Base-by-base conservation (phyloP, 2,888 invertebrate species). In the Gonocerus acuteangulatus region DNA sequence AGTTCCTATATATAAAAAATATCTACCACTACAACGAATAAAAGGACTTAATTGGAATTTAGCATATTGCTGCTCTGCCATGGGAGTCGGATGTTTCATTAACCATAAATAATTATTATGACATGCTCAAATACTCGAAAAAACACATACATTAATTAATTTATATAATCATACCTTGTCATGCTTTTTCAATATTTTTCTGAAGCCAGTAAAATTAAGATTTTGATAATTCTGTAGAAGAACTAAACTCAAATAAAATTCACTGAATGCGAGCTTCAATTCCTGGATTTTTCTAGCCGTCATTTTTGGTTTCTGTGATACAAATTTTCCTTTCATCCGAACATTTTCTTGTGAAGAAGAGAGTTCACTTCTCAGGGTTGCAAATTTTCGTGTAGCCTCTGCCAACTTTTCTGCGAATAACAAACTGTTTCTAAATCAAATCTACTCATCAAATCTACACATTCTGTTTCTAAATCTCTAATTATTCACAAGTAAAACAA, bases 161-260 rank as follows among this genome's bases (percentile, higher is more conserved):
- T n/a, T n/a, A n/a, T n/a, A n/a, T n/a, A n/a, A n/a, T n/a, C n/a
- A 66, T 71, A 85, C 84, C 78, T 92, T 92, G 73, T 92, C 92
- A 73, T 91, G 91, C 73, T 92, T 92, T 74, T 92, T 93, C 47
- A 93, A 78, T 68, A 92, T 94, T 74, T 92, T 92, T 44, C 92
- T 79, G 74, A 93, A 92, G 1, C 92, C 92, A 3, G 90, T 91
- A 70, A 88, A 88, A 76, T 92, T 92, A 13, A 92, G 77, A 69
- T 87, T 89, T 74, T 93, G 90, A 73, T 89, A 90, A 74, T 92
- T 93, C 75, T 92, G 92, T 56, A 92, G 75, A 44, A 92, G 76
- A 69, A 93, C 89, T 60, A 93, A 77, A 69, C 87, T 87, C 58
- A 92, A 79, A 75, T 92, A 94, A 74, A 90, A 93, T 77, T 92